Evolutionary conservation across 2,113 vertebrate genomes (phyloP).

Genomic region (Chitala chitala): DNA sequence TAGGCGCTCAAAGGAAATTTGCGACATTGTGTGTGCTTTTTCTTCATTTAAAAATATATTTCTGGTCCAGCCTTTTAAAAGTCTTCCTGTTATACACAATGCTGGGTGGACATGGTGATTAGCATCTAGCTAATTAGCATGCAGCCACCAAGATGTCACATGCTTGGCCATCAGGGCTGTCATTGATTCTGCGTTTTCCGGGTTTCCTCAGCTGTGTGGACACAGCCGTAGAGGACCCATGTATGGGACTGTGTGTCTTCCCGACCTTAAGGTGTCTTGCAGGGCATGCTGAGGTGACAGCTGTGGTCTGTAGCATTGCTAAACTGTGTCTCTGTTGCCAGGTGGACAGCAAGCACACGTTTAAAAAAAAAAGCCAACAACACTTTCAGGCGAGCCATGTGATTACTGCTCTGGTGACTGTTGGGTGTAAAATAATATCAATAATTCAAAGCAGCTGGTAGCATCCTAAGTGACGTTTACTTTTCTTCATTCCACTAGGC

Average conservation of each 20-base stretch:
- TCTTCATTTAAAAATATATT: neutral
- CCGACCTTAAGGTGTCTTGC: neutral
- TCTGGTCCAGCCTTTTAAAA: neutral
- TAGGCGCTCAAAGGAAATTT: no score
- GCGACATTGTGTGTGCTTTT: no score
- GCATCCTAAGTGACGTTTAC: neutral
- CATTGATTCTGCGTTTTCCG: neutral
- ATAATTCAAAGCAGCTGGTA: neutral
- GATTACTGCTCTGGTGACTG: neutral
- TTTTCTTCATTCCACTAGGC: slow-evolving; percentile 61
- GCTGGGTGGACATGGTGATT: no score
- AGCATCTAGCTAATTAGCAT: no score
- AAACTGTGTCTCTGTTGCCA: neutral
- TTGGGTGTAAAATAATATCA: neutral
- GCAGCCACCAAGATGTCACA: no score
- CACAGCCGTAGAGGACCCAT: no score
- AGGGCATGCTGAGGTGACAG: neutral
- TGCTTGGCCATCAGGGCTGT: neutral
- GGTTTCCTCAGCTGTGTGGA: neutral
- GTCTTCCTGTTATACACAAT: neutral
- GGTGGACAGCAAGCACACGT: neutral
- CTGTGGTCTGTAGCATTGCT: neutral
- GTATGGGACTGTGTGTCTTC: neutral
- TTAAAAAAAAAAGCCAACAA: neutral
- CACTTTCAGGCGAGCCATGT: neutral